Conservation (phyloP, 2,797 vertebrate species). For the Streptopelia turtur region DNA sequence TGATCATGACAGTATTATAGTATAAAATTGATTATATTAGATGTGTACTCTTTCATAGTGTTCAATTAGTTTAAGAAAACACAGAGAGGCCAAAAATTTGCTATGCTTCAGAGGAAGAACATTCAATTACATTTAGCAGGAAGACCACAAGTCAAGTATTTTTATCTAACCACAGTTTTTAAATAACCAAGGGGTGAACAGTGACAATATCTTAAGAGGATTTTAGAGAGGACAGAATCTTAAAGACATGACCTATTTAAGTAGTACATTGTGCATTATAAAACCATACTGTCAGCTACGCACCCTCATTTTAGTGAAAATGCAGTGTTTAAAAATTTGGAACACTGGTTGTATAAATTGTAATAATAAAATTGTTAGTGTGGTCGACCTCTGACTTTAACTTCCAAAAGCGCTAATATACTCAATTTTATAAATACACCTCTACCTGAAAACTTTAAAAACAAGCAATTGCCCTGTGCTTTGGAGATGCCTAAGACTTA, state of each 20-base stretch:
- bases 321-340: neutral
- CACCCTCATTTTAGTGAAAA: neutral
- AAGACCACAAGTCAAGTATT: neutral
- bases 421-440: neutral
- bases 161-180: neutral
- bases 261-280: neutral
- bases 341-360: conserved; percentile 1
- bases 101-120: conserved; percentile 1
- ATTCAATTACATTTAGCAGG: neutral
- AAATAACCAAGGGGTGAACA: neutral
- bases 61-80: neutral
- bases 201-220: neutral
- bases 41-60: neutral
- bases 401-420: neutral
- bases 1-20: neutral
- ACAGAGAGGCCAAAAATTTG: neutral
- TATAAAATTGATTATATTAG: neutral
- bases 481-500: neutral
- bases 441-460: neutral
- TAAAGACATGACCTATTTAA: neutral
- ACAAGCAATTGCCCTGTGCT: neutral
- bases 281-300: neutral
- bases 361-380: neutral
- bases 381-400: neutral
- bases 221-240: neutral